Evolutionary conservation across 35 echinoderm and acorn worm genomes (phyloP).

Genomic region (Chiridota heheva): DNA sequence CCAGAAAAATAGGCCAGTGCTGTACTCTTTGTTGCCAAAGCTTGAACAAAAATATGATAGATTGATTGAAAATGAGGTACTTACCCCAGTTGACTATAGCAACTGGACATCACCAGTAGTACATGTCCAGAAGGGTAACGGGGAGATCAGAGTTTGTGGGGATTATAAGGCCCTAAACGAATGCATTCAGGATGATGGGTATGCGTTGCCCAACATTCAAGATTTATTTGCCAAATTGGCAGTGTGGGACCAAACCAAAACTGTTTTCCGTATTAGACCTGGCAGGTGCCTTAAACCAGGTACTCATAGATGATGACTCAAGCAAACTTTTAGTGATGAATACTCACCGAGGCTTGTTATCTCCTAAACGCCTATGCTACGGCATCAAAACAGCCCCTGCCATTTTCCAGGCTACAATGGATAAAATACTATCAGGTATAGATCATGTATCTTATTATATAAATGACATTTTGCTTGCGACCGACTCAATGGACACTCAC

Average conservation of each 20-base stretch:
- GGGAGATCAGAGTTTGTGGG: slow-evolving; percentile 30
- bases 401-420: slow-evolving; percentile 31
- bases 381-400: slow-evolving; percentile 35
- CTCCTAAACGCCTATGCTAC: slow-evolving; percentile 10
- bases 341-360: slow-evolving; percentile 20
- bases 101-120: background rate
- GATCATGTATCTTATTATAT: slow-evolving; percentile 15
- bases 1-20: background rate
- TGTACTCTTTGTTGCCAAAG: background rate
- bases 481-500: background rate
- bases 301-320: background rate
- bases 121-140: slow-evolving; percentile 11
- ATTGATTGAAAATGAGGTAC: background rate
- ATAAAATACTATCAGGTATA: slow-evolving; percentile 21
- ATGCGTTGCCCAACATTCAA: slow-evolving; percentile 22
- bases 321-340: slow-evolving; percentile 16
- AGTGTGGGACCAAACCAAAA: background rate
- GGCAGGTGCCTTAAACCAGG: slow-evolving; percentile 28
- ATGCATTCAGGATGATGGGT: slow-evolving; percentile 23
- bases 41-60: slow-evolving; percentile 7
- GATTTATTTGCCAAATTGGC: slow-evolving; percentile 25
- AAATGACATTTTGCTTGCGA: slow-evolving; percentile 7
- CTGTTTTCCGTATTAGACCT: slow-evolving; percentile 30
- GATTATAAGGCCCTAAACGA: slow-evolving; percentile 38
- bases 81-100: background rate